Base-by-base conservation (phyloP, 1,140 invertebrate genomes). In the Oppia nitens region DNA sequence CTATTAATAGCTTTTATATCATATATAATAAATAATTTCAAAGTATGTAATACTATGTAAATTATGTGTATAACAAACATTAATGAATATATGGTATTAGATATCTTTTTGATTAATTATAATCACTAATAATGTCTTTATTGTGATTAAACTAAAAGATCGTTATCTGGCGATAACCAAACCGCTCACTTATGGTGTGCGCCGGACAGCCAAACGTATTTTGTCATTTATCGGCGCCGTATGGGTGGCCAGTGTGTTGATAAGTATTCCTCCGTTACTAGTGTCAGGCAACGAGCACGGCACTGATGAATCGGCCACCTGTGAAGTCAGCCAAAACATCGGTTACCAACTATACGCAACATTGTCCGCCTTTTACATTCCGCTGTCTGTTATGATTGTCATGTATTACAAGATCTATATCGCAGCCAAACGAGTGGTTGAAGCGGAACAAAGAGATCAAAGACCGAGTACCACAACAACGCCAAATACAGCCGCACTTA, bases 321-420 rank as follows among this genome's bases (percentile, higher is more conserved):
- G 67, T 52, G 65, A 68, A 24, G 62, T 66, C 0, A 63, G 58
- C 20, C 66, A 68, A 29, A 64, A 65, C 29, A 53, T 66, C 12
- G 84, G 80, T 62, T 92, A 72, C 72, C 86, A 89, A 73, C 83
- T 91, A 53, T 92, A 91, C 71, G 89, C 87, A 25, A 91, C 88
- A 0, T 75, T 90, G 59, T 84, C 89, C 23, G 92, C 89, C 55
- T 97, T 97, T 78, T 93, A 92, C 71, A 83, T 96, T 65, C 92
- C 93, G 11, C 89, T 92, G 81, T 79, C 90, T 62, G 84, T 96
- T 28, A 95, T 96, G 85, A 77, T 94, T 55, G 91, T 94, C 76
- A 87, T 97, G 74, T 97, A 97, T 73, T 90, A 89, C 79, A 79
- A 87, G 63, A 96, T 97, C 65, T 96, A 96, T 74, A 80, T 83